Evolutionary conservation across 2,888 invertebrate species (phyloP).

Genomic region (Leucophora obtusa): DNA sequence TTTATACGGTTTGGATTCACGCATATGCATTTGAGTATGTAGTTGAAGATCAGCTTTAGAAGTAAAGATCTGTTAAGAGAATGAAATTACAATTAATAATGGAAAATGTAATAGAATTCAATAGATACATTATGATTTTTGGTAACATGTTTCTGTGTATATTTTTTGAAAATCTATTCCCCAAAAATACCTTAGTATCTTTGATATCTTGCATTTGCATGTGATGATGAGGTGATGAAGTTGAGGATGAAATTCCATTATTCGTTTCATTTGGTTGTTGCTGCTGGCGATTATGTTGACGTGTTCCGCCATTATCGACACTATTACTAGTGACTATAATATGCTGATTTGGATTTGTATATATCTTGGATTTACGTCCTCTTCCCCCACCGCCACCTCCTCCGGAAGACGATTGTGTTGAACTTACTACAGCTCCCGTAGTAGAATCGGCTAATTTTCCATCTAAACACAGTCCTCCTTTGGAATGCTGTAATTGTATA

Average conservation of each 20-base stretch:
- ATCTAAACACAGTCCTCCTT: constrained; percentile 62
- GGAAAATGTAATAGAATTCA: background rate
- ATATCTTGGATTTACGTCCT: constrained; percentile 74
- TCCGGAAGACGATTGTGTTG: constrained; percentile 66
- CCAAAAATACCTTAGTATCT: constrained; percentile 73
- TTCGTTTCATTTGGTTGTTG: constrained; percentile 62
- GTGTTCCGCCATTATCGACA: constrained; percentile 74
- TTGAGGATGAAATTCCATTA: constrained; percentile 73
- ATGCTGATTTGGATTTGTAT: constrained; percentile 74
- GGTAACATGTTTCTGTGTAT: constrained; percentile 31
- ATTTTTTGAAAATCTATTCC: background rate
- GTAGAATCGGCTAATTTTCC: constrained; percentile 64
- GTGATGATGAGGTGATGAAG: constrained; percentile 76
- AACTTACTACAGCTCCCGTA: constrained; percentile 69
- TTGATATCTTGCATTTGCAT: constrained; percentile 72
- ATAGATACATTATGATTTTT: constrained; percentile 12
- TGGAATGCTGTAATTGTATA: constrained; percentile 55
- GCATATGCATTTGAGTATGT: constrained; percentile 98
- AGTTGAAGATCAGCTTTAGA: constrained; percentile 98
- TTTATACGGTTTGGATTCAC: constrained; percentile 99
- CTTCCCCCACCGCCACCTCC: constrained; percentile 63
- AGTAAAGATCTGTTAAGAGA: constrained; percentile 90
- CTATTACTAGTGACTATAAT: constrained; percentile 75
- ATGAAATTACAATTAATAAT: background rate
- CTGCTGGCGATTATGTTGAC: constrained; percentile 59